Conservation (phyloP, 2,113 vertebrate genomes). For the Paradoxurus hermaphroditus region DNA sequence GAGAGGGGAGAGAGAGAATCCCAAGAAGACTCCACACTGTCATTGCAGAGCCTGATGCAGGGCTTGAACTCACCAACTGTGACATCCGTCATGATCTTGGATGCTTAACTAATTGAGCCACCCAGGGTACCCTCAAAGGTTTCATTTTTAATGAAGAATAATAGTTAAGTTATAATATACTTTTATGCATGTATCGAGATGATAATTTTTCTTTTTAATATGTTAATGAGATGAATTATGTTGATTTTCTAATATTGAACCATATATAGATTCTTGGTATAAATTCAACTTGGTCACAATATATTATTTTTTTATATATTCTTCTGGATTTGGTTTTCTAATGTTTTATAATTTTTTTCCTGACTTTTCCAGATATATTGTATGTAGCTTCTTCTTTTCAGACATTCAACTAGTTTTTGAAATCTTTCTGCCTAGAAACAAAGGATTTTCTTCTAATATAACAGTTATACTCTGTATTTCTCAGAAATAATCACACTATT, state of each 20-base stretch:
- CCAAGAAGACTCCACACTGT: no score
- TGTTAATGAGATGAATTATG: background rate
- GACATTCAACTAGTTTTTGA: background rate
- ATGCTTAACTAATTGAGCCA: no score
- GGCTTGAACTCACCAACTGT: no score
- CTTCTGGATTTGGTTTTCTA: slow-evolving; percentile 4
- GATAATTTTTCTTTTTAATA: background rate
- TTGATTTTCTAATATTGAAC: slow-evolving; percentile 20
- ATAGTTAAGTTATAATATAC: background rate
- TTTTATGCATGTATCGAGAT: background rate
- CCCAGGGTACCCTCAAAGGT: background rate
- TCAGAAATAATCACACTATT: background rate
- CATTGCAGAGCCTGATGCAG: no score
- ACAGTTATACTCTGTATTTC: background rate
- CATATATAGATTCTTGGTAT: background rate
- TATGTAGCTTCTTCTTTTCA: background rate
- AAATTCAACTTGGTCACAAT: background rate
- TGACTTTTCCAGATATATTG: background rate
- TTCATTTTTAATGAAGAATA: background rate
- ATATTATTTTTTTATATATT: background rate
- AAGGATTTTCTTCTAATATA: slow-evolving; percentile 15
- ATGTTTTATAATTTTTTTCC: background rate
- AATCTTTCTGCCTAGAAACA: background rate
- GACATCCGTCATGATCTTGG: no score
- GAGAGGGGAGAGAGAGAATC: no score